Evolutionary conservation across 2,888 invertebrate species (phyloP).

Genomic region (Eristalis intricaria): DNA sequence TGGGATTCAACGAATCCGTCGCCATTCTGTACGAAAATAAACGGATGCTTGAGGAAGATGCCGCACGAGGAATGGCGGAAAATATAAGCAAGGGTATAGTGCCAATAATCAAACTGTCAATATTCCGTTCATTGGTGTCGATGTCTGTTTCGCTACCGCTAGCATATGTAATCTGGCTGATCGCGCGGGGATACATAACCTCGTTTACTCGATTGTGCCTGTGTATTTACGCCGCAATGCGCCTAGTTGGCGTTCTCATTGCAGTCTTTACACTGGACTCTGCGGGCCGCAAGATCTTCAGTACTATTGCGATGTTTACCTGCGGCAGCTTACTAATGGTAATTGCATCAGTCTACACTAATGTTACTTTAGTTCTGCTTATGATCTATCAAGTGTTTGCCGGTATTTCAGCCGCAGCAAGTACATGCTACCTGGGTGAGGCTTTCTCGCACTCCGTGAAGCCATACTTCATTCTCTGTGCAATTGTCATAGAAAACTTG

Average conservation of each 20-base stretch:
- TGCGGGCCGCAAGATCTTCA: conserved; percentile 75
- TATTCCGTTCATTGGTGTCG: conserved; percentile 74
- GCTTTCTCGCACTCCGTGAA: conserved; percentile 76
- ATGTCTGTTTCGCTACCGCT: conserved; percentile 76
- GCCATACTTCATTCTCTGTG: conserved; percentile 73
- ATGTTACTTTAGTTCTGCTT: conserved; percentile 2
- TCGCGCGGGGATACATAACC: not conserved
- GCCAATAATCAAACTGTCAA: conserved; percentile 73
- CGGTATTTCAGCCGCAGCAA: conserved; percentile 74
- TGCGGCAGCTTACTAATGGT: conserved; percentile 73
- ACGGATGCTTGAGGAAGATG: conserved; percentile 75
- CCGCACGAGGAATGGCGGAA: conserved; percentile 59
- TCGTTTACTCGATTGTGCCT: conserved; percentile 4
- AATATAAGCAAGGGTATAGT: conserved; percentile 73
- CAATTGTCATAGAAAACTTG: conserved; percentile 75
- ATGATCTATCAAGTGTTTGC: conserved; percentile 76
- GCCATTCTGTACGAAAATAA: conserved; percentile 77
- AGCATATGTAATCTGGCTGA: not conserved
- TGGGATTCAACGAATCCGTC: conserved; percentile 74
- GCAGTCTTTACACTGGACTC: conserved; percentile 73
- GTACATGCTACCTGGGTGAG: conserved; percentile 76
- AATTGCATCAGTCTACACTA: conserved; percentile 73
- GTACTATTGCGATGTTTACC: conserved; percentile 71
- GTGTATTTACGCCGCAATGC: conserved; percentile 61
- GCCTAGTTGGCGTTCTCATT: conserved; percentile 71